phyloP scores from a whole-genome alignment of 30 jellyfish, hydroid and myxozoan genomes.

The Chrysaora quinquecirrha region DNA sequence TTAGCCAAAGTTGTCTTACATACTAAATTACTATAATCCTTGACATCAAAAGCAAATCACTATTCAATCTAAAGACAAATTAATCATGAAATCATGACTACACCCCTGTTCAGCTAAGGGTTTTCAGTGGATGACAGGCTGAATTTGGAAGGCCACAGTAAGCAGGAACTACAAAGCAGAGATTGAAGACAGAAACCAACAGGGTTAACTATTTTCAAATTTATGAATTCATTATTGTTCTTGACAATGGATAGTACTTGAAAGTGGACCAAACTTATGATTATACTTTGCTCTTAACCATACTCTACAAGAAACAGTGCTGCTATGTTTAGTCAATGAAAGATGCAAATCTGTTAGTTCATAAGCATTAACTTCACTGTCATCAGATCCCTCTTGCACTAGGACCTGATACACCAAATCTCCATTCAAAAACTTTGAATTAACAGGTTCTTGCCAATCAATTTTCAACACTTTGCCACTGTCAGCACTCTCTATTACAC shows the following conservation, averaged over 20 bases:
- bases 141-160: too few species aligned
- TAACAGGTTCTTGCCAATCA: slow-evolving; percentile 58
- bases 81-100: too few species aligned
- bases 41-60: too few species aligned
- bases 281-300: slow-evolving; percentile 58
- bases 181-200: too few species aligned
- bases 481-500: neutral
- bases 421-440: neutral
- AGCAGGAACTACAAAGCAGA: too few species aligned
- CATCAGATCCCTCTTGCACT: slow-evolving; percentile 38
- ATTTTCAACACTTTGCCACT: neutral
- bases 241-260: slow-evolving; percentile 20
- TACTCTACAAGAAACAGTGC: neutral
- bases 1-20: too few species aligned
- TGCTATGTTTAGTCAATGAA: neutral
- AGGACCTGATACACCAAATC: slow-evolving; percentile 53
- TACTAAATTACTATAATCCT: too few species aligned
- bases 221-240: too few species aligned
- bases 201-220: too few species aligned
- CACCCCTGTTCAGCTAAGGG: too few species aligned
- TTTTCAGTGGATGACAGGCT: too few species aligned
- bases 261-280: slow-evolving; percentile 51
- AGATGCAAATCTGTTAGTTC: slow-evolving; percentile 32
- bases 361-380: slow-evolving; percentile 36
- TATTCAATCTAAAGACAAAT: too few species aligned